A percentile compares a stretch with the other conserved stretches of the same genome.
These are phyloP conservation scores for Riptortus pedestris DNA, from an alignment of 1,140 invertebrate genomes.

Conservation along the genomic window DNA sequence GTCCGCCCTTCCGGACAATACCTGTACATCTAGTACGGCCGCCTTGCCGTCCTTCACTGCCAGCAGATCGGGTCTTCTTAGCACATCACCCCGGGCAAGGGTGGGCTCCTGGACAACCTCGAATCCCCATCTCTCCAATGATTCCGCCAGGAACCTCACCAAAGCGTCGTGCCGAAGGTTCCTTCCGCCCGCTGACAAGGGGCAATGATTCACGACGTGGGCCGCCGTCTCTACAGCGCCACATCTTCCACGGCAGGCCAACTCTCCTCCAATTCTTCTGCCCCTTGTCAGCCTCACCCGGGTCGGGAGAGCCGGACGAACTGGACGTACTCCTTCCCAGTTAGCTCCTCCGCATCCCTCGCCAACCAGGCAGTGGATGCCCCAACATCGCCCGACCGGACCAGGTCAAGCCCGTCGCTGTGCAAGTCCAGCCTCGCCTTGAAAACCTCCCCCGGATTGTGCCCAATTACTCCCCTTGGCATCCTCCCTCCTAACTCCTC, in stretches of 20 bases:
- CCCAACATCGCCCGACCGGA: not conserved
- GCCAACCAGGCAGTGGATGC: not conserved
- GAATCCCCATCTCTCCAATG: not conserved
- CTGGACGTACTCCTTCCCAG: not conserved
- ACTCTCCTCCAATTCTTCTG: not conserved
- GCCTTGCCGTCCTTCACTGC: not conserved
- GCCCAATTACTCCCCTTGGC: not conserved
- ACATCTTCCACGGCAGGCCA: not conserved
- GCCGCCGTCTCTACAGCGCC: not conserved
- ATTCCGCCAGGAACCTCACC: not conserved
- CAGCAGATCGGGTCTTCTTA: not conserved
- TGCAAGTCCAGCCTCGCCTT: not conserved
- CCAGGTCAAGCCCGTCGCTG: not conserved
- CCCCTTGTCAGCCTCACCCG: not conserved
- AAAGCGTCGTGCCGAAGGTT: not conserved
- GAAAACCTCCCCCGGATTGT: not conserved
- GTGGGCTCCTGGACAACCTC: not conserved
- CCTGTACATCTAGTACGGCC: not conserved
- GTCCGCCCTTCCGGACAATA: not conserved
- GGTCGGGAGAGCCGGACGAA: not conserved
- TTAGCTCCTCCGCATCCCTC: not conserved
- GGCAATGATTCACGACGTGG: not conserved
- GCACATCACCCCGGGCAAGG: not conserved
- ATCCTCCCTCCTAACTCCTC: not conserved
- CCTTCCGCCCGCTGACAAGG: not conserved